phyloP scores from a whole-genome alignment of 2,888 invertebrate species.

The Ernsta delagoae region DNA sequence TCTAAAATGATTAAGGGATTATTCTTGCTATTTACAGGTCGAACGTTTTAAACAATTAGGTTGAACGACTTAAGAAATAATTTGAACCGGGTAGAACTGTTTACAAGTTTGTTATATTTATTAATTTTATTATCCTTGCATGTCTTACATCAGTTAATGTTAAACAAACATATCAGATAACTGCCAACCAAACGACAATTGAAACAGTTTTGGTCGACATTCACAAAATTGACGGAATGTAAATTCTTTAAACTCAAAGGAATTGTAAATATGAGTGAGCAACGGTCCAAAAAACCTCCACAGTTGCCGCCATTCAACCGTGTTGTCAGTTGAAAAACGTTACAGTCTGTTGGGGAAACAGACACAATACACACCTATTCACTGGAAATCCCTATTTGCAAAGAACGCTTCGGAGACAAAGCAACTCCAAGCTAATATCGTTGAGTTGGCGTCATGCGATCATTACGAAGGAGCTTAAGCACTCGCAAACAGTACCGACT shows the following conservation, averaged over 20 bases:
- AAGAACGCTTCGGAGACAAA: slow-evolving; percentile 37
- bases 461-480: slow-evolving; percentile 33
- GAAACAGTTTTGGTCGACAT: not conserved
- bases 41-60: not conserved
- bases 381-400: slow-evolving; percentile 40
- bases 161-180: too few relatives aligned
- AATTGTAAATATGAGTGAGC: not conserved
- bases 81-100: too few relatives aligned
- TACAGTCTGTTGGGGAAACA: slow-evolving; percentile 15
- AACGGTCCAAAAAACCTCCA: not conserved
- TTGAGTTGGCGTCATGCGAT: slow-evolving; percentile 39
- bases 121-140: too few relatives aligned
- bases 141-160: too few relatives aligned
- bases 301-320: slow-evolving; percentile 5
- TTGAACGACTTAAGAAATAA: too few relatives aligned
- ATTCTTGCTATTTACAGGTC: too few relatives aligned
- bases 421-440: slow-evolving; percentile 38
- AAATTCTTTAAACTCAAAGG: not conserved
- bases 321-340: slow-evolving; percentile 10
- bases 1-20: too few relatives aligned
- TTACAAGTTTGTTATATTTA: not conserved
- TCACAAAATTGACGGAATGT: not conserved
- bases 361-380: slow-evolving; percentile 36
- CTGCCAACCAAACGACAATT: not conserved
- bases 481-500: slow-evolving; percentile 24